Evolutionary conservation across 2,113 vertebrate species (phyloP), one percentile per base, ranked within the genome.

Genomic region (Pungitius pungitius): DNA sequence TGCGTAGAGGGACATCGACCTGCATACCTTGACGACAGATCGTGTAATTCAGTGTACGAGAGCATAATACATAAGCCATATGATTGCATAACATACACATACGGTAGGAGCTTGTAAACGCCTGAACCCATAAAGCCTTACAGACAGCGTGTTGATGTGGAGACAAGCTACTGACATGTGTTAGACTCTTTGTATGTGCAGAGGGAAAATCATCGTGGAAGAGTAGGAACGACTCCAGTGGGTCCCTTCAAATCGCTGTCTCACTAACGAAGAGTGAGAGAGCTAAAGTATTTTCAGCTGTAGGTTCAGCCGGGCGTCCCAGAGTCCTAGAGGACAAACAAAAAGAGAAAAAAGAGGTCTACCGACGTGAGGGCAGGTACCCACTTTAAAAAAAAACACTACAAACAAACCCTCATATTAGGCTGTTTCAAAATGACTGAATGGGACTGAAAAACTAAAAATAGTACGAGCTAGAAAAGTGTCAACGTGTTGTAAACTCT

Each of bases 211-310:
- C 78, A 83, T 90, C 81, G 87, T 83, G 70, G 77, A 52, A 81
- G 72, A 52, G 52, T 73, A 65, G 83, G 80, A 85, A 65, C 18
- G 1, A 30, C 18, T 82, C 82, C 56, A 56, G 68, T 54, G 67
- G 71, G 73, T 87, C 80, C 75, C 52, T 81, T 83, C 78, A 87
- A 77, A 66, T 83, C 75, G 76, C 84, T 88, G 75, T 78, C 61
- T 80, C 69, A 88, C 62, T 56, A 62, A n/a, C 33, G 73, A 81
- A 75, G 75, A 85, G 61, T 88, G 78, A 69, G 68, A 84, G 68
- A 82, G 82, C 74, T 82, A 57, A 88, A 87, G 69, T 80, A 82
- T 84, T 90, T 81, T 80, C 86, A 89, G 89, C 88, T 91, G 88
- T 88, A 78, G 71, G 55, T 88, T 79, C 81, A 79, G 63, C 82